Conservation (phyloP, 2,797 vertebrate genomes). For the Lophius americanus region DNA sequence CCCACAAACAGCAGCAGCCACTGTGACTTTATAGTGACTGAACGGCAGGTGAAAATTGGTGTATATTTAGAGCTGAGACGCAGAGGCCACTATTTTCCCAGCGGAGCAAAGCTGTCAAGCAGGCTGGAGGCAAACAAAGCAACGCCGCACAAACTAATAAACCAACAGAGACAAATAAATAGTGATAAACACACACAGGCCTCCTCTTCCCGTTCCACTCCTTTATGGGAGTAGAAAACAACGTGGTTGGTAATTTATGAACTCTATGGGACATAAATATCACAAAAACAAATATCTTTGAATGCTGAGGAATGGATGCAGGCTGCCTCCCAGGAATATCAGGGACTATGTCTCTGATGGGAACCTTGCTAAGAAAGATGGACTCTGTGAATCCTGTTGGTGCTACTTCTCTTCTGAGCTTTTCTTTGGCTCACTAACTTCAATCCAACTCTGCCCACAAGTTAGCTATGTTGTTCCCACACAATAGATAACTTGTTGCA, state of each 20-base stretch:
- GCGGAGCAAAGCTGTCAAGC: conserved; percentile 77
- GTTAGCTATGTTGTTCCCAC: no score
- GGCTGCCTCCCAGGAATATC: conserved; percentile 60
- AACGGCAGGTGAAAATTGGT: conserved; percentile 73
- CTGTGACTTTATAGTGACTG: conserved; percentile 62
- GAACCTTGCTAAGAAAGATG: conserved; percentile 64
- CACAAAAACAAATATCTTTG: conserved; percentile 68
- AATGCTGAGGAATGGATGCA: conserved; percentile 55
- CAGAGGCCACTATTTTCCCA: conserved; percentile 75
- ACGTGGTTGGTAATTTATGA: conserved; percentile 68
- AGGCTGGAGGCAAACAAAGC: conserved; percentile 80
- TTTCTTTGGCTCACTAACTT: conserved; percentile 38
- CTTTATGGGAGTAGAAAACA: conserved; percentile 70
- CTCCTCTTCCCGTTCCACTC: conserved; percentile 64
- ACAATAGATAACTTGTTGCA: no score
- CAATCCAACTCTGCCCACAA: no score
- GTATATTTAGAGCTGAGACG: conserved; percentile 78
- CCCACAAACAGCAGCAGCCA: conserved; percentile 40
- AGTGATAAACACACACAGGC: conserved; percentile 76
- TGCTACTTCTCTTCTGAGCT: conserved; percentile 36
- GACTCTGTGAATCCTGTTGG: conserved; percentile 59
- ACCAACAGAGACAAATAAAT: conserved; percentile 78
- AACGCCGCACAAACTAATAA: conserved; percentile 75
- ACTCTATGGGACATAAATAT: conserved; percentile 72
- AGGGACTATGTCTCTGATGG: conserved; percentile 68